A percentile compares a stretch with the other conserved stretches of the same genome.
Evolutionary conservation across 2,888 invertebrate genomes (phyloP).

Genomic region (Heliconius erato): DNA sequence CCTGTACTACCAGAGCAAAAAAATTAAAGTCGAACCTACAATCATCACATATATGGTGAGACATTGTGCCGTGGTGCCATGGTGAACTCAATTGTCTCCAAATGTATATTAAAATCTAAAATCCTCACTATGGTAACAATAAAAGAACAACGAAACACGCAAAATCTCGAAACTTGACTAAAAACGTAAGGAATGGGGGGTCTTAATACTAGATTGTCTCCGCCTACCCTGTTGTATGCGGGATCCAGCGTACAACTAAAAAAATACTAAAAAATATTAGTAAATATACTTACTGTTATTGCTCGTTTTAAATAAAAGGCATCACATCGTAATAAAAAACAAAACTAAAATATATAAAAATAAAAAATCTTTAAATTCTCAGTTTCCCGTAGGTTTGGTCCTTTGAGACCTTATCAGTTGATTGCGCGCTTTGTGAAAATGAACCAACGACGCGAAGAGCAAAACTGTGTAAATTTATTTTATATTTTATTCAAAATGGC

Average conservation of each 20-base stretch:
- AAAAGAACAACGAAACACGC: not conserved
- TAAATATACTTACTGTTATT: too few species aligned
- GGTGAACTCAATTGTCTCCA: not conserved
- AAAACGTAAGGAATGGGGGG: not conserved
- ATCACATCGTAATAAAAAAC: not conserved
- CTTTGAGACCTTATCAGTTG: conserved; percentile 15
- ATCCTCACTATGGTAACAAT: not conserved
- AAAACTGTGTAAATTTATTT: not conserved
- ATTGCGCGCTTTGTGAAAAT: conserved; percentile 18
- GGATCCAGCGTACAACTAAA: not conserved
- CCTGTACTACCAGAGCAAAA: not conserved
- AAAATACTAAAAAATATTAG: not conserved
- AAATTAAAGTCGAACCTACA: not conserved
- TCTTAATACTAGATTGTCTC: not conserved
- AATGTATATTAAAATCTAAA: not conserved
- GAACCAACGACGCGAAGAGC: not conserved
- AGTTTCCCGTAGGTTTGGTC: not conserved
- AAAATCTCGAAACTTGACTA: not conserved
- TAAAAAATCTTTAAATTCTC: not conserved
- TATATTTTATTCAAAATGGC: not conserved
- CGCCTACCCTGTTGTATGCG: too few species aligned
- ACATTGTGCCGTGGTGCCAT: not conserved
- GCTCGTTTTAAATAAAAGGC: not conserved
- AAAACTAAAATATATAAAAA: not conserved
- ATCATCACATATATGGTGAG: not conserved